Conservation (phyloP, 2,797 vertebrate genomes). For the Meriones psammophilus region DNA sequence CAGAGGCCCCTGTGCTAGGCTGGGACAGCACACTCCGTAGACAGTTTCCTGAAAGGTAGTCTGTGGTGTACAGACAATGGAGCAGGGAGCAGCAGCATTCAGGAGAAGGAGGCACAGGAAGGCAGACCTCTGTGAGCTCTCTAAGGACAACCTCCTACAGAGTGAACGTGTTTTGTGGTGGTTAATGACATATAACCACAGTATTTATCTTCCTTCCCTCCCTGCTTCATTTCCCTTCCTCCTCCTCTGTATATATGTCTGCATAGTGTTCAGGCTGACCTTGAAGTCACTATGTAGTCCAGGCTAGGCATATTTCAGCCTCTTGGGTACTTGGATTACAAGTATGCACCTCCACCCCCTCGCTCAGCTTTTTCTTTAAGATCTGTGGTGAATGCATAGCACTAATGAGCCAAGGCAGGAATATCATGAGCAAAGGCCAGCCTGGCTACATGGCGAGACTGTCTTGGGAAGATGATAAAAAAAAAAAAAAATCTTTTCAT, state of each 20-base stretch:
- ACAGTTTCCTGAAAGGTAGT: background rate
- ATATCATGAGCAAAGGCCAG: background rate
- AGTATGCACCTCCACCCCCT: background rate
- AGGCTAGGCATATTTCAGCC: background rate
- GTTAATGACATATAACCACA: constrained; percentile 41
- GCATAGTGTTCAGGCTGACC: background rate
- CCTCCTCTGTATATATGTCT: background rate
- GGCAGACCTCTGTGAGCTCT: background rate
- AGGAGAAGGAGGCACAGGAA: background rate
- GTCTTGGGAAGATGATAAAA: background rate
- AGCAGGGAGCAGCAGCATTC: background rate
- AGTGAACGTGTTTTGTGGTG: background rate
- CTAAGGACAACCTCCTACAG: background rate
- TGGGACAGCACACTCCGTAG: background rate
- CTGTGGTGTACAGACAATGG: background rate
- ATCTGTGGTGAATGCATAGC: background rate
- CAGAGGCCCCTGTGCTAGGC: background rate
- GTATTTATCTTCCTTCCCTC: background rate
- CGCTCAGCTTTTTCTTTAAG: background rate
- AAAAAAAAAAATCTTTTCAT: background rate
- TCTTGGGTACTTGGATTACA: background rate
- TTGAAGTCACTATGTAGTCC: background rate
- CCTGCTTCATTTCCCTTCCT: background rate
- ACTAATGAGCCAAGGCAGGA: background rate
- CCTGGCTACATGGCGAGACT: background rate